Evolutionary conservation across 2,888 invertebrate genomes (phyloP).

Genomic region (Agrotis exclamationis): DNA sequence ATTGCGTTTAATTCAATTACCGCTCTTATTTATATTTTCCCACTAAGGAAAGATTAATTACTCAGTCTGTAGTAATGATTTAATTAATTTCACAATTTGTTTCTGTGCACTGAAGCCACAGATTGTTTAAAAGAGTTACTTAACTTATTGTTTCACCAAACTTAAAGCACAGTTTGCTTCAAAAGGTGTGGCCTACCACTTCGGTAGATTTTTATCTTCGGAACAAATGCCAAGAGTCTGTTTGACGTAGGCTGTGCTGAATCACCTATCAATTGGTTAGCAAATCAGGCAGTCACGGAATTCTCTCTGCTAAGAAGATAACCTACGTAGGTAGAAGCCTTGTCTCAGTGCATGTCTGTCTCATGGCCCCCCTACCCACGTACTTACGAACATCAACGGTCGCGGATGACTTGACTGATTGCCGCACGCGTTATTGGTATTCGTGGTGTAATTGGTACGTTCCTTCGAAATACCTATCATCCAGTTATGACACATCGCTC

Average conservation of each 20-base stretch:
- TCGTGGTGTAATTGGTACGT: conserved; percentile 67
- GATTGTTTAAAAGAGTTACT: neutral
- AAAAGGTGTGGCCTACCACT: neutral
- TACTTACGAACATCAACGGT: conserved; percentile 64
- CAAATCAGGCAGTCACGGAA: neutral
- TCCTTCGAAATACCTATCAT: conserved; percentile 61
- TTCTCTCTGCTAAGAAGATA: neutral
- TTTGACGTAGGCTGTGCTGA: neutral
- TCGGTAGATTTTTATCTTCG: neutral
- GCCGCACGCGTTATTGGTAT: conserved; percentile 66
- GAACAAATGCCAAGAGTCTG: neutral
- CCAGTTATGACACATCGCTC: conserved; percentile 66
- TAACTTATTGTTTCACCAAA: neutral
- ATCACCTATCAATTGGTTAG: neutral
- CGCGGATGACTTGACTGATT: conserved; percentile 71
- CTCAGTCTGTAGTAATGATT: conserved; percentile 13
- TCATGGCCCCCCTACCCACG: conserved; percentile 29
- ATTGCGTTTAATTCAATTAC: conserved; percentile 20
- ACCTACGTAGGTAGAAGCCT: neutral
- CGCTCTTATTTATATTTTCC: conserved; percentile 10
- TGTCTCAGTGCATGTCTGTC: neutral
- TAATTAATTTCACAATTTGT: conserved; percentile 42
- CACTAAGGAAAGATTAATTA: conserved; percentile 18
- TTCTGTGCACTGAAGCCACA: conserved; percentile 22
- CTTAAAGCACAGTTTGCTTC: neutral